These are phyloP conservation scores for Lepus townsendii DNA, from an alignment of 2,797 vertebrate genomes.

Conservation along the genomic window DNA sequence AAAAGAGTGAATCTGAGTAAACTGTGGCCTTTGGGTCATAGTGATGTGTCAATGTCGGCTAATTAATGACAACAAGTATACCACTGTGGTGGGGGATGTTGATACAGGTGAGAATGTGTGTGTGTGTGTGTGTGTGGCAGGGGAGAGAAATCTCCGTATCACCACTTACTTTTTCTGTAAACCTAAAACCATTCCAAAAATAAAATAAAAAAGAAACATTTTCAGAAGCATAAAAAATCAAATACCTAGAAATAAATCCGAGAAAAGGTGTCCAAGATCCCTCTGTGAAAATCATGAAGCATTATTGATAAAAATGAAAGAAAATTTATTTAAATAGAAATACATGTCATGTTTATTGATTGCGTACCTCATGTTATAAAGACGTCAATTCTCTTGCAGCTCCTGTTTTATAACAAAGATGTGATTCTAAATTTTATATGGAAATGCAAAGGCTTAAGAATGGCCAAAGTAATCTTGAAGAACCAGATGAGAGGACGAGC, in stretches of 20 bases:
- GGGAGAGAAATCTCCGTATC: not conserved
- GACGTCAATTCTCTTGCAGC: not conserved
- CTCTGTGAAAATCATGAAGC: not conserved
- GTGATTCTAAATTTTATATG: not conserved
- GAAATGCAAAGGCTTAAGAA: not conserved
- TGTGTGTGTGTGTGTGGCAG: too few relatives aligned
- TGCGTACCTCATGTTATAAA: slow-evolving; percentile 7
- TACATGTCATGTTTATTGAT: not conserved
- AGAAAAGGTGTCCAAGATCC: not conserved
- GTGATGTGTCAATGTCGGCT: not conserved
- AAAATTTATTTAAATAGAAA: not conserved
- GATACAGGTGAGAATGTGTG: not conserved
- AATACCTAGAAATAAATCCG: slow-evolving; percentile 32
- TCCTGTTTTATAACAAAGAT: not conserved
- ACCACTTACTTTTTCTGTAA: not conserved
- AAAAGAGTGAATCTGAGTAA: not conserved
- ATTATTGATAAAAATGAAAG: not conserved
- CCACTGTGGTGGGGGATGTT: not conserved
- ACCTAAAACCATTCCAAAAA: not conserved
- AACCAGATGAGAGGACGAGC: not conserved
- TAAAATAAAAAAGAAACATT: not conserved
- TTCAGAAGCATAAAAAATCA: slow-evolving; percentile 8
- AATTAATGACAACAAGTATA: not conserved
- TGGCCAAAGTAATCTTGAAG: not conserved
- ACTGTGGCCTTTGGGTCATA: not conserved